Conservation (phyloP, 35 echinoderm and acorn worm genomes). For the Lytechinus pictus region DNA sequence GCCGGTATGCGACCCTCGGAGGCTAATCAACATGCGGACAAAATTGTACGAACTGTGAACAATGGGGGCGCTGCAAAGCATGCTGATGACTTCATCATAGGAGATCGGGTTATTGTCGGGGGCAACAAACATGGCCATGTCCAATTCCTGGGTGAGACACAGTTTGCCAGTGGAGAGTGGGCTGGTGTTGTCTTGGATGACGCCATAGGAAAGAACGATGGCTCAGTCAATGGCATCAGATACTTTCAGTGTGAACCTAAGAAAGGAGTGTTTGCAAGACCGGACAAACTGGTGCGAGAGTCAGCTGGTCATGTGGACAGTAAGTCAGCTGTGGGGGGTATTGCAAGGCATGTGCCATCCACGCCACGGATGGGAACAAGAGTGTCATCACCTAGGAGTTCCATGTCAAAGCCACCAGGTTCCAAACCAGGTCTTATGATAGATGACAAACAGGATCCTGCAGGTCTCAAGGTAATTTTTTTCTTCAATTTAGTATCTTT, state of each 20-base stretch:
- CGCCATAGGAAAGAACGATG: slow-evolving; percentile 93
- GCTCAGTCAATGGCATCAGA: slow-evolving; percentile 88
- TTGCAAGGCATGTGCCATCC: slow-evolving; percentile 75
- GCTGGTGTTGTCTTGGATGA: slow-evolving; percentile 94
- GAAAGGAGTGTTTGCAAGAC: slow-evolving; percentile 89
- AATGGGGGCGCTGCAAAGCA: slow-evolving; percentile 51
- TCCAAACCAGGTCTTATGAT: slow-evolving; percentile 55
- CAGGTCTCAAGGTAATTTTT: slow-evolving; percentile 71
- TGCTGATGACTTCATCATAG: slow-evolving; percentile 78
- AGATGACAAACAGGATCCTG: slow-evolving; percentile 64
- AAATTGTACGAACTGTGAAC: slow-evolving; percentile 64
- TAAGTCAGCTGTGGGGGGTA: slow-evolving; percentile 56
- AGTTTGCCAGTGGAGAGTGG: slow-evolving; percentile 93
- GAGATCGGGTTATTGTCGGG: slow-evolving; percentile 90
- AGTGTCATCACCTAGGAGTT: slow-evolving; percentile 82
- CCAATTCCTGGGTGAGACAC: slow-evolving; percentile 90
- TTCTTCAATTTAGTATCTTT: too few species aligned
- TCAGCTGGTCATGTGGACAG: slow-evolving; percentile 68
- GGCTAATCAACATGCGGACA: slow-evolving; percentile 77
- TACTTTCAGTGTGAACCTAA: slow-evolving; percentile 99
- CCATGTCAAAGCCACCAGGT: slow-evolving; percentile 63
- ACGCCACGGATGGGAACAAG: slow-evolving; percentile 91
- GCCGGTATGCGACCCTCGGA: slow-evolving; percentile 88
- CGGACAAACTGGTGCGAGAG: slow-evolving; percentile 90
- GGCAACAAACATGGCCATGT: slow-evolving; percentile 93